A percentile compares a stretch with the other conserved stretches of the same genome.
These are phyloP conservation scores for Chaitophorus viminalis DNA, from an alignment of 2,888 invertebrate genomes.

Conservation along the genomic window DNA sequence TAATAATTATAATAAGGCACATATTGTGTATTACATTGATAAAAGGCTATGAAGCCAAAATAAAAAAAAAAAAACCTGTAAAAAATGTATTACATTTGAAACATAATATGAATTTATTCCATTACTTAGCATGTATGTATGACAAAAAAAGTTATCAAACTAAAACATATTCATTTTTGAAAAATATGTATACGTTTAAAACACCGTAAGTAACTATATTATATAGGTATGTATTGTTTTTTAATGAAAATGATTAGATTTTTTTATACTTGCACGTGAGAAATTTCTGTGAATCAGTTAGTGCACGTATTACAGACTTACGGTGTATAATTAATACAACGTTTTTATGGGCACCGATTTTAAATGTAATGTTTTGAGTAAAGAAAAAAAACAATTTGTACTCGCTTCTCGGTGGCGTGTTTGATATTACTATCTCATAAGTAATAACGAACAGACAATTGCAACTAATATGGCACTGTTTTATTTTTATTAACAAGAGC, in stretches of 20 bases:
- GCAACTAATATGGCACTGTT: background rate
- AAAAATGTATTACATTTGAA: background rate
- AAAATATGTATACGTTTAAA: no score
- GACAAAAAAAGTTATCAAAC: no score
- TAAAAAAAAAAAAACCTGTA: background rate
- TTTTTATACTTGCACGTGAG: no score
- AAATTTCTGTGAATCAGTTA: no score
- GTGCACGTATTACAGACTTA: no score
- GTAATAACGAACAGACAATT: background rate
- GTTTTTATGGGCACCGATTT: background rate
- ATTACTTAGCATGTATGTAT: background rate
- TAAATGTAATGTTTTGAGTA: background rate
- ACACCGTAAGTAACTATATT: no score
- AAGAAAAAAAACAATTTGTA: background rate
- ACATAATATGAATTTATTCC: background rate
- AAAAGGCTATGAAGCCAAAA: background rate
- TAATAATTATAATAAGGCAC: background rate
- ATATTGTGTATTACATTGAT: background rate
- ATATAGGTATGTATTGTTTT: no score
- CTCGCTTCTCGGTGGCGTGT: background rate
- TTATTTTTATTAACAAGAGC: slow-evolving; percentile 66
- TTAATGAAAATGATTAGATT: no score
- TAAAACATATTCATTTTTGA: no score
- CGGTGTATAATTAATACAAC: no score
- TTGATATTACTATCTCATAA: background rate